Evolutionary conservation across 2,113 vertebrate species (phyloP).

Genomic region (Semicossyphus pulcher): DNA sequence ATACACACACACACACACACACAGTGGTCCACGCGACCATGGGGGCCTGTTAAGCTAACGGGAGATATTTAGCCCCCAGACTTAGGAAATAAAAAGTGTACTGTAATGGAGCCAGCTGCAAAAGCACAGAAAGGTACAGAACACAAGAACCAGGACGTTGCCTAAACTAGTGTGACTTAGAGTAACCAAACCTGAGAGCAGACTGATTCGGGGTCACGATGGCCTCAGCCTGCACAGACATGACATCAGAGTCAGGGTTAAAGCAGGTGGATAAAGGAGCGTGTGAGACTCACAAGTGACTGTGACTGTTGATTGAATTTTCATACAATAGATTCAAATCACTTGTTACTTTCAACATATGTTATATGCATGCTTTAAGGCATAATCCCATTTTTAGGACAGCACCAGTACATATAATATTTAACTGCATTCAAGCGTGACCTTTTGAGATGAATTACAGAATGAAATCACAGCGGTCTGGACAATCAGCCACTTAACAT

Average conservation of each 20-base stretch:
- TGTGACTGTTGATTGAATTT: too few relatives aligned
- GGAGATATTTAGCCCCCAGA: conserved; percentile 77
- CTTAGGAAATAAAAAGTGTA: conserved; percentile 81
- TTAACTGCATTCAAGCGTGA: too few relatives aligned
- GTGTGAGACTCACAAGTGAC: background rate
- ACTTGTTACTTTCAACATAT: too few relatives aligned
- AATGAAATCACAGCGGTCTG: too few relatives aligned
- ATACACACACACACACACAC: conserved; percentile 29
- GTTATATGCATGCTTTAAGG: too few relatives aligned
- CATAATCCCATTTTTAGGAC: too few relatives aligned
- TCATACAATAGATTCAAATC: too few relatives aligned
- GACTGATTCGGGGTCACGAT: conserved; percentile 26
- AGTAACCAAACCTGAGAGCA: conserved; percentile 10
- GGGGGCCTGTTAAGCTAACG: conserved; percentile 76
- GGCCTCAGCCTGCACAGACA: background rate
- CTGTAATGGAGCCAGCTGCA: conserved; percentile 80
- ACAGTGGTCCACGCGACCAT: conserved; percentile 46
- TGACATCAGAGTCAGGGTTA: background rate
- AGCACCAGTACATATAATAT: too few relatives aligned
- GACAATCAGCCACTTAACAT: too few relatives aligned
- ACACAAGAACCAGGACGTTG: conserved; percentile 55
- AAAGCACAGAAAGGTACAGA: conserved; percentile 75
- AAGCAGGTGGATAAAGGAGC: background rate
- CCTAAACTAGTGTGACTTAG: conserved; percentile 18
- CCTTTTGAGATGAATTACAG: too few relatives aligned